Percentiles rank a stretch among this genome's conserved stretches.
Conservation (phyloP, 2,113 vertebrate genomes). For the Nyctereutes procyonoides region DNA sequence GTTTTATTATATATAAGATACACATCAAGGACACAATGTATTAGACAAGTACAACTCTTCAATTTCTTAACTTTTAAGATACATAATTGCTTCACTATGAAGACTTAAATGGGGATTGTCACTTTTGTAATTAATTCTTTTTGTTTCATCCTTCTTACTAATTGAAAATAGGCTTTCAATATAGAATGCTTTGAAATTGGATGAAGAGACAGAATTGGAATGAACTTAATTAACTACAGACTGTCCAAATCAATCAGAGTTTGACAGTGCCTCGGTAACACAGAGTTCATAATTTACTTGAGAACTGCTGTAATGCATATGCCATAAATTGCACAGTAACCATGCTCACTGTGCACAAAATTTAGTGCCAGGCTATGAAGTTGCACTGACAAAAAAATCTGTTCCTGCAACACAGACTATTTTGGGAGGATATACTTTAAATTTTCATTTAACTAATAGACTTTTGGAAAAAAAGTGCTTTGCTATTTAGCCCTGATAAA, state of each 20-base stretch:
- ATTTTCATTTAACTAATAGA: constrained; percentile 79
- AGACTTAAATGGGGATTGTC: constrained; percentile 87
- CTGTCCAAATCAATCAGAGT: constrained; percentile 89
- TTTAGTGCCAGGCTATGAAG: constrained; percentile 69
- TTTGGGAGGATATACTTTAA: constrained; percentile 69
- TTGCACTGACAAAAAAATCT: constrained; percentile 67
- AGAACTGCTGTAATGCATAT: constrained; percentile 81
- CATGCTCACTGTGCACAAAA: constrained; percentile 80
- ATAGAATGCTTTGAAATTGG: constrained; percentile 88
- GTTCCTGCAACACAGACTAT: constrained; percentile 59
- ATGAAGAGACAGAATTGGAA: constrained; percentile 88
- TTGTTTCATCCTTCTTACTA: constrained; percentile 89
- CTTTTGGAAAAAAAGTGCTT: constrained; percentile 72
- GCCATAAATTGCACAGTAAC: constrained; percentile 84
- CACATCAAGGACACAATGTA: constrained; percentile 79
- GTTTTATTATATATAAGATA: constrained; percentile 78
- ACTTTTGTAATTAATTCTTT: constrained; percentile 90
- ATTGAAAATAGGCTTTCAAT: constrained; percentile 89
- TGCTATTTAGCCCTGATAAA: constrained; percentile 55
- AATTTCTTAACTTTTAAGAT: constrained; percentile 87
- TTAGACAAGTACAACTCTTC: constrained; percentile 86
- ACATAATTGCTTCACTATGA: constrained; percentile 86
- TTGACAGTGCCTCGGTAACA: constrained; percentile 83
- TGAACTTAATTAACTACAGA: constrained; percentile 91
- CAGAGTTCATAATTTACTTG: constrained; percentile 86